A percentile compares a stretch with the other conserved stretches of the same genome.
Conservation (phyloP, 2,113 vertebrate species). For the Cariama cristata region DNA sequence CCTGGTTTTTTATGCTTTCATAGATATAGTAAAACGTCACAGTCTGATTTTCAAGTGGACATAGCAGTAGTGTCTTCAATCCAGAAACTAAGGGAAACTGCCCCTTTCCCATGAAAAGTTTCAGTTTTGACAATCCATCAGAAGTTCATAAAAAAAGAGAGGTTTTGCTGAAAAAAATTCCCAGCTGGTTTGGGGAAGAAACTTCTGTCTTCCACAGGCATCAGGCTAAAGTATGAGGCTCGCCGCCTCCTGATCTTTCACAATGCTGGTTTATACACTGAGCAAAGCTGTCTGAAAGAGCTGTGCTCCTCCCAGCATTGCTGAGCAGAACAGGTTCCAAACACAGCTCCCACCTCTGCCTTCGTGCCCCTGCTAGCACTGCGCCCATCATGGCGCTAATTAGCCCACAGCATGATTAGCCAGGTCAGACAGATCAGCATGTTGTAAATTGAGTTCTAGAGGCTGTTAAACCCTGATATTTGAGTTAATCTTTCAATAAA, state of each 20-base stretch:
- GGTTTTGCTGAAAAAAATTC: not conserved
- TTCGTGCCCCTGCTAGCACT: not conserved
- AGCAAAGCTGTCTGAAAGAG: not conserved
- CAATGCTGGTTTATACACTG: not conserved
- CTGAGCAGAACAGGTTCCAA: fast-evolving
- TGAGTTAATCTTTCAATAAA: constrained; percentile 20
- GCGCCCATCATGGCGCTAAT: not conserved
- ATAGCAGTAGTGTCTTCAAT: not conserved
- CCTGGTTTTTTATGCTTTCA: not conserved
- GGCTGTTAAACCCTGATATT: not conserved
- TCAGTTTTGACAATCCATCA: not conserved
- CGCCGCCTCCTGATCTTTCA: not conserved
- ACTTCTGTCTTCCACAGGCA: not conserved
- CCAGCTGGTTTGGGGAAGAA: not conserved
- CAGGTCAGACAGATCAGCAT: not conserved
- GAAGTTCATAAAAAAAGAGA: not conserved
- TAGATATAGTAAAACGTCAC: not conserved
- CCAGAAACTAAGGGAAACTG: not conserved
- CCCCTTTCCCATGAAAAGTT: not conserved
- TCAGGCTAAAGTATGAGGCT: not conserved
- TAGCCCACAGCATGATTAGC: not conserved
- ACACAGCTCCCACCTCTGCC: not conserved
- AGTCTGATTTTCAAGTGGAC: not conserved
- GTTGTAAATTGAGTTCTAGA: not conserved
- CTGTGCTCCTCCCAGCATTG: not conserved